phyloP scores from a whole-genome alignment of 2,113 vertebrate genomes.

The Saguinus imperator region DNA sequence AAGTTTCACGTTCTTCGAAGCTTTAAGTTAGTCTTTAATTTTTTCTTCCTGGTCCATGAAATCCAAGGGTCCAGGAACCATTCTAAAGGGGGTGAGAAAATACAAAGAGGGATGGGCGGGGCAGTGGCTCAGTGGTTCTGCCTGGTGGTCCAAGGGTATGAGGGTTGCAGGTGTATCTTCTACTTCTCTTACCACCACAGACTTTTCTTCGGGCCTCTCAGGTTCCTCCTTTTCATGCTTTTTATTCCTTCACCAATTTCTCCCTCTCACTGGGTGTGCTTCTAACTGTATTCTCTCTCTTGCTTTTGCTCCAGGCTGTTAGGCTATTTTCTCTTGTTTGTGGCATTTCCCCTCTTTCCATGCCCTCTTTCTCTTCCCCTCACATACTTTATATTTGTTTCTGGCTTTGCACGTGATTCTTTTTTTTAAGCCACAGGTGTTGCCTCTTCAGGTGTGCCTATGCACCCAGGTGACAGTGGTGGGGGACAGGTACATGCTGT shows the following conservation, averaged over 20 bases:
- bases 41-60: background rate
- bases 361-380: accelerated
- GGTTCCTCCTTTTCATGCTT: background rate
- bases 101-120: background rate
- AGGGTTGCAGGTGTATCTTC: no score
- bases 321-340: background rate
- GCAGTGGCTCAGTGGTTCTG: no score
- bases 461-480: background rate
- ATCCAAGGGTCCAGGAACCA: background rate
- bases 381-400: background rate
- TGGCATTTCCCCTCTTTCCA: no score
- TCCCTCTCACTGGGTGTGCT: background rate
- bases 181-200: background rate
- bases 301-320: background rate
- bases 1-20: background rate
- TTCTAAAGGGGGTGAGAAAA: background rate
- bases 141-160: no score
- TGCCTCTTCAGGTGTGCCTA: accelerated
- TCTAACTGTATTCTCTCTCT: background rate
- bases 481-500: background rate
- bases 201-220: background rate
- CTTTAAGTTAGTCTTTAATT: background rate
- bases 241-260: background rate
- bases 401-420: background rate
- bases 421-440: background rate